These are phyloP conservation scores for Acheta domesticus DNA, from an alignment of 2,888 invertebrate species.

Conservation along the genomic window DNA sequence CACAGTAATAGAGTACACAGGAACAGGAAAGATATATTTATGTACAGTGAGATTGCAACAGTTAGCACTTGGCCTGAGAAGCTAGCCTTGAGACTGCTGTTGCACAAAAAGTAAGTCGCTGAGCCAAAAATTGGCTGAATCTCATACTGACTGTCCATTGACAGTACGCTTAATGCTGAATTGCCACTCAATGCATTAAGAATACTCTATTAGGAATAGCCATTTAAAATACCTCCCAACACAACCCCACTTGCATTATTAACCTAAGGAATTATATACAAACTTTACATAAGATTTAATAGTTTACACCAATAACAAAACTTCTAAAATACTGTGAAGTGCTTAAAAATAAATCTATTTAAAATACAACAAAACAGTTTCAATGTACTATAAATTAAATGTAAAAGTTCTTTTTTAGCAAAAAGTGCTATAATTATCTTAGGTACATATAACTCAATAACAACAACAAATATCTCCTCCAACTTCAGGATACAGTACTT, in stretches of 20 bases:
- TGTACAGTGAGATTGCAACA: slow-evolving; percentile 18
- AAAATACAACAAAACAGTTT: slow-evolving; percentile 18
- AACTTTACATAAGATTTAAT: slow-evolving; percentile 18
- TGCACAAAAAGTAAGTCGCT: slow-evolving; percentile 11
- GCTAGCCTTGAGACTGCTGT: background rate
- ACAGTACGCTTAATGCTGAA: background rate
- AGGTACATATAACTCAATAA: background rate
- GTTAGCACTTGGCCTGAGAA: background rate
- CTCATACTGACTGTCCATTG: background rate
- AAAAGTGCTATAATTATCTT: background rate
- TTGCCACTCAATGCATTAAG: background rate
- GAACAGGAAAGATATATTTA: background rate
- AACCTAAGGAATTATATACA: background rate
- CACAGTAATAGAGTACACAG: slow-evolving; percentile 18
- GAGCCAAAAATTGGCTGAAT: slow-evolving; percentile 1
- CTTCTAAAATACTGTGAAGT: slow-evolving; percentile 30
- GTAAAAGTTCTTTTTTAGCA: background rate
- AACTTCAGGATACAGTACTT: background rate
- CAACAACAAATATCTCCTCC: background rate
- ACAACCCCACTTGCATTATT: background rate
- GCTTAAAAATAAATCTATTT: slow-evolving; percentile 28
- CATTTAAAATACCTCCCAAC: background rate
- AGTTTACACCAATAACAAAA: slow-evolving; percentile 2
- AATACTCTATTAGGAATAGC: background rate
- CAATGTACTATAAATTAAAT: background rate